Evolutionary conservation across 2,797 vertebrate genomes (phyloP), one percentile per base, ranked within the genome.

Genomic region (Helarctos malayanus): DNA sequence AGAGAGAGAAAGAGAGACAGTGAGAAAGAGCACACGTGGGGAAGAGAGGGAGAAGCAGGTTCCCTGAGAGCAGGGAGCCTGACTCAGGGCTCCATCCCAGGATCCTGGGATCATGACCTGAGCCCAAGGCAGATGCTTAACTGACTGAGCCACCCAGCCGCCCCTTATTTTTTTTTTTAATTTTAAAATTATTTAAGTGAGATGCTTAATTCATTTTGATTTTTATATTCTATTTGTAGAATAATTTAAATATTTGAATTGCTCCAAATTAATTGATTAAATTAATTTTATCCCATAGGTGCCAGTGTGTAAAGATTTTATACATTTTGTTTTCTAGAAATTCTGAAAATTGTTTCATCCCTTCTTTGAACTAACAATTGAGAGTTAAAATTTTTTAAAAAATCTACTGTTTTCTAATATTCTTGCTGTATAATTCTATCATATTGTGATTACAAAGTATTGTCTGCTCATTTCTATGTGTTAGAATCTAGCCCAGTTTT

Each of bases 171-270:
- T 89, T 8, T 19, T 54, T 95, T 75, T 3, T 2, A 15, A 41
- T 45, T 81, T 75, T 69, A 54, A n/a, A 91, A 18, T 76, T 91
- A 78, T 54, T 93, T 93, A 73, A 63, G 12, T 11, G 3, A 76
- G 59, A 86, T 76, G 10, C 27, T 90, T 93, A 84, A 78, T 81
- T 92, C 16, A 80, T 71, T 85, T 83, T 93, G 9, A 68, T 52
- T 76, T 84, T 76, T 68, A 45, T 65, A 13, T 86, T 86, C 88
- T 90, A 27, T 54, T 90, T 84, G 16, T 84, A 56, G 54, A 71
- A 21, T 76, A 84, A 84, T 49, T 80, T 92, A 71, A 91, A 32
- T 76, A 93, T 81, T 85, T 87, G 75, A 90, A 87, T 76, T 90
- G 9, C 38, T 75, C 57, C 71, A 65, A 95, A 25, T 52, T 75